Evolutionary conservation across 2,888 invertebrate genomes (phyloP).

Genomic region (Hydriomena furcata): DNA sequence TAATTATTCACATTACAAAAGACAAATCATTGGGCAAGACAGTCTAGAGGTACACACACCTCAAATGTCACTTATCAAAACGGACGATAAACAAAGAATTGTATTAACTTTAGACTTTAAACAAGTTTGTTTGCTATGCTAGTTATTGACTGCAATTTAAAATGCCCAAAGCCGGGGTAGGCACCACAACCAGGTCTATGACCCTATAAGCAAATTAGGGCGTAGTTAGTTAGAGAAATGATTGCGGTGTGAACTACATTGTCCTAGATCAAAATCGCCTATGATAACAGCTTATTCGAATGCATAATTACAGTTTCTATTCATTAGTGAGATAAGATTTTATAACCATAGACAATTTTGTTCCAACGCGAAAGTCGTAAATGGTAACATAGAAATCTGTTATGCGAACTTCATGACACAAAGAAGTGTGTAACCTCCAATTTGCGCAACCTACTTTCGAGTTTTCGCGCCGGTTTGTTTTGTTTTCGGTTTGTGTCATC

Average conservation of each 20-base stretch:
- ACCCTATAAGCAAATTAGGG: no score
- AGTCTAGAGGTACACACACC: no score
- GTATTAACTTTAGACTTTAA: no score
- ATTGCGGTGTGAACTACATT: background rate
- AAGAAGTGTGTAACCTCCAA: slow-evolving; percentile 47
- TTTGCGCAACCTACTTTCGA: slow-evolving; percentile 57
- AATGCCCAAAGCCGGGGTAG: no score
- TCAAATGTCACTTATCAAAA: no score
- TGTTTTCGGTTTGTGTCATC: slow-evolving; percentile 55
- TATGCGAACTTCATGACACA: slow-evolving; percentile 40
- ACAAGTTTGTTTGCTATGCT: no score
- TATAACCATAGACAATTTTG: slow-evolving; percentile 26
- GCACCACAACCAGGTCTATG: no score
- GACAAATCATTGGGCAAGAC: no score
- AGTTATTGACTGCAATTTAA: no score
- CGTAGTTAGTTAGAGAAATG: background rate
- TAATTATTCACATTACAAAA: no score
- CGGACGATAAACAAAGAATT: no score
- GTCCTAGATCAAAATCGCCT: slow-evolving; percentile 1
- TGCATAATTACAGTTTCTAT: slow-evolving; percentile 15
- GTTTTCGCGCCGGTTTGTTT: no score
- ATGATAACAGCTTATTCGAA: slow-evolving; percentile 1
- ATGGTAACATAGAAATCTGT: slow-evolving; percentile 38
- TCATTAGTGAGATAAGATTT: slow-evolving; percentile 14
- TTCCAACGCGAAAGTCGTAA: slow-evolving; percentile 18